phyloP scores from a whole-genome alignment of 2,888 invertebrate genomes.

The Pseudococcus longispinus region DNA sequence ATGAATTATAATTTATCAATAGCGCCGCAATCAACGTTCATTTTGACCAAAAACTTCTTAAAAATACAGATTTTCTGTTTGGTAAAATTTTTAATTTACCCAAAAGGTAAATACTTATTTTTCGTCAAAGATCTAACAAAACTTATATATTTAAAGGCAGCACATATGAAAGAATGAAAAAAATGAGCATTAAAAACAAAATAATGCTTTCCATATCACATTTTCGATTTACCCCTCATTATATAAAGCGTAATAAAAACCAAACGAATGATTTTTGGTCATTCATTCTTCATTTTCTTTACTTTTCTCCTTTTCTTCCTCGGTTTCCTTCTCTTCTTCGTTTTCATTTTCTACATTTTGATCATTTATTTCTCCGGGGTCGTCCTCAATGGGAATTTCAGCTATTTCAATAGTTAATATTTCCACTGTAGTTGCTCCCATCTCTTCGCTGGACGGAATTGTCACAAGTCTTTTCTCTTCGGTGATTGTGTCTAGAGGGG shows the following conservation, averaged over 20 bases:
- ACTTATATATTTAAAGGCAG: background rate
- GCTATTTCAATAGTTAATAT: constrained; percentile 55
- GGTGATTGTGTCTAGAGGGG: constrained; percentile 44
- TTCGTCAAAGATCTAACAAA: background rate
- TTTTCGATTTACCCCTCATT: background rate
- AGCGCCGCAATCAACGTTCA: background rate
- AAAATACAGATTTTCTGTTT: background rate
- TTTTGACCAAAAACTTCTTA: background rate
- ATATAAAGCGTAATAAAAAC: background rate
- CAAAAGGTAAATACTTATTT: too few species aligned
- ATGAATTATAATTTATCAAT: background rate
- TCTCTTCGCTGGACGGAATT: background rate
- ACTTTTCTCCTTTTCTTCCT: background rate
- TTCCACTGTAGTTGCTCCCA: constrained; percentile 42
- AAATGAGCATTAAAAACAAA: constrained; percentile 20
- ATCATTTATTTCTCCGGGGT: constrained; percentile 17
- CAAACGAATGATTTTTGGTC: background rate
- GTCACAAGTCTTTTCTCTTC: constrained; percentile 45
- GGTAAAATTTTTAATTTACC: background rate
- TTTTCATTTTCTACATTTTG: constrained; percentile 33
- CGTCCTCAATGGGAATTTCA: constrained; percentile 47
- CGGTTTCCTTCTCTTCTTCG: background rate
- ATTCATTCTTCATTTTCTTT: background rate
- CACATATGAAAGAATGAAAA: background rate
- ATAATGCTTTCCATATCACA: constrained; percentile 7